These are phyloP conservation scores for Sebastes oblongus DNA, from an alignment of 2,797 vertebrate species.

Conservation along the genomic window DNA sequence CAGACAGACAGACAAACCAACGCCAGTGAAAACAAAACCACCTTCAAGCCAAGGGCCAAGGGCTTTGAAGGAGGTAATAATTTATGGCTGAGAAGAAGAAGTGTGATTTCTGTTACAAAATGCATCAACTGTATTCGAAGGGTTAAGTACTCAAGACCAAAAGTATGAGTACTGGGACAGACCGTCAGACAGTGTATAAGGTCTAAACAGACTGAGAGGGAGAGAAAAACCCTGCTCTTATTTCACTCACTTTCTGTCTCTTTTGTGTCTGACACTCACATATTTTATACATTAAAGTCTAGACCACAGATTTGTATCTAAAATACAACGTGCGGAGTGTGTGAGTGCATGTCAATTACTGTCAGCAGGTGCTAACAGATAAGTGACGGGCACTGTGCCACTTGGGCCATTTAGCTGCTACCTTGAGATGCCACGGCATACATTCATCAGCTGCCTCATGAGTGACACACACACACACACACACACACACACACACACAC, in stretches of 20 bases:
- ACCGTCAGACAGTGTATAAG: too few species aligned
- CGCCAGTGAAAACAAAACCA: too few species aligned
- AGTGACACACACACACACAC: not conserved
- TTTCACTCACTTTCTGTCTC: not conserved
- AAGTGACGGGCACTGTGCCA: conserved; percentile 56
- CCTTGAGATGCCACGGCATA: conserved; percentile 63
- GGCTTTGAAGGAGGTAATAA: too few species aligned
- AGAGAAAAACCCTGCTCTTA: too few species aligned
- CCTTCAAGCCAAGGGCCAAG: too few species aligned
- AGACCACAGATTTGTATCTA: not conserved
- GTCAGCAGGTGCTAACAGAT: conserved; percentile 52
- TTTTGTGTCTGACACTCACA: not conserved
- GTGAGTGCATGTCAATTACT: conserved; percentile 49
- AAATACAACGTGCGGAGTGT: not conserved
- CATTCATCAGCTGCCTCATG: conserved; percentile 61
- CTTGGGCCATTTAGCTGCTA: conserved; percentile 61
- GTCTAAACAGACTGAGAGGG: too few species aligned
- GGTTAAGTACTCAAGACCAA: too few species aligned
- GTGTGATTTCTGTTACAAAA: too few species aligned
- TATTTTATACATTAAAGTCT: not conserved
- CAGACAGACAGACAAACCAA: too few species aligned
- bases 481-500: conserved; percentile 1
- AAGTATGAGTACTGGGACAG: too few species aligned
- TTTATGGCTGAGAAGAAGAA: too few species aligned
- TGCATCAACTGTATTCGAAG: too few species aligned